Evolutionary conservation across 2,113 vertebrate species (phyloP).

Genomic region (Brienomyrus longianalis): DNA sequence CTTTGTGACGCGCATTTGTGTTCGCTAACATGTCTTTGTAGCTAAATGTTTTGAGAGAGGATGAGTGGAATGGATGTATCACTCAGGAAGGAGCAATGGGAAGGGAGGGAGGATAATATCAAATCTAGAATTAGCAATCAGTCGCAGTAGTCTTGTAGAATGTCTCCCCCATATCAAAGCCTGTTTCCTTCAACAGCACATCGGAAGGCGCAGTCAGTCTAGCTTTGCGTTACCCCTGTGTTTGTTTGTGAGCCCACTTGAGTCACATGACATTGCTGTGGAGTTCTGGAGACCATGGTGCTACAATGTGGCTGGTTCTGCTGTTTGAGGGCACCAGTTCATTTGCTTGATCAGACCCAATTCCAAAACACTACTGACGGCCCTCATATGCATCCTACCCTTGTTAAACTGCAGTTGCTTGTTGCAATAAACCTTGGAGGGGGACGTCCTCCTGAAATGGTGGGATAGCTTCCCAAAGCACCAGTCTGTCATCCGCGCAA

Average conservation of each 20-base stretch:
- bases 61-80: background rate
- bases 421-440: background rate
- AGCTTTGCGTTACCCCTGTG: background rate
- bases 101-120: background rate
- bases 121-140: conserved; percentile 31
- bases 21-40: conserved; percentile 22
- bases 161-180: conserved; percentile 47
- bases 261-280: background rate
- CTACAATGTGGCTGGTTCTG: background rate
- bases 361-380: background rate
- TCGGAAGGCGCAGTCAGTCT: conserved; percentile 10
- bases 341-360: background rate
- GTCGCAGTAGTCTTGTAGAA: conserved; percentile 46
- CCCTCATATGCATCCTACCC: background rate
- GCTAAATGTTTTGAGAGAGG: background rate
- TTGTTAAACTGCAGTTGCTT: background rate
- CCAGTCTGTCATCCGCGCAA: background rate
- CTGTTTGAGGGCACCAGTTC: background rate
- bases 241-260: background rate
- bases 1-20: background rate
- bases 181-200: conserved; percentile 36
- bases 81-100: background rate
- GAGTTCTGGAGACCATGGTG: conserved; percentile 14
- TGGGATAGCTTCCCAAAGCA: background rate
- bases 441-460: background rate